Conservation (phyloP, 2,888 invertebrate genomes). For the Clivina fossor region DNA sequence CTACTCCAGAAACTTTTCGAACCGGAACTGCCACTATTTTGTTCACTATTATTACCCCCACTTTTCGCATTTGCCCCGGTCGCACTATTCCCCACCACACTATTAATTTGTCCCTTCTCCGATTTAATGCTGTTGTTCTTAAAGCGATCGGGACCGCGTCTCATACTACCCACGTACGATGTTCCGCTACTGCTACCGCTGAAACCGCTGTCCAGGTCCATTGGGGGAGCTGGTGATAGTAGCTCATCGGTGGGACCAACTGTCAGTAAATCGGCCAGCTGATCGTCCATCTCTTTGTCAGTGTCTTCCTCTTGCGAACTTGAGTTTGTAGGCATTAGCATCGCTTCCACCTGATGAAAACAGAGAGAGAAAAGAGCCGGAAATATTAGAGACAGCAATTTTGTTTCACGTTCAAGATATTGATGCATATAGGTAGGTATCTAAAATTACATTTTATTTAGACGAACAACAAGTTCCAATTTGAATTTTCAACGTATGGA, state of each 20-base stretch:
- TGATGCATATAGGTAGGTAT: no score
- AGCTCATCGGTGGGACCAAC: constrained; percentile 73
- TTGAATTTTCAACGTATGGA: no score
- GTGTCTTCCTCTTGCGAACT: constrained; percentile 61
- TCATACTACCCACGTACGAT: constrained; percentile 64
- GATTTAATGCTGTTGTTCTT: constrained; percentile 49
- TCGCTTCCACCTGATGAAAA: constrained; percentile 70
- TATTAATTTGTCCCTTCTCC: neutral
- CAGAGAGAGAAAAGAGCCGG: neutral
- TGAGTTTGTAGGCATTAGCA: constrained; percentile 85
- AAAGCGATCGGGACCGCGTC: constrained; percentile 50
- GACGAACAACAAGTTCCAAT: no score
- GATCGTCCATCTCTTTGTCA: constrained; percentile 62
- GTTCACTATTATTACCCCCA: neutral
- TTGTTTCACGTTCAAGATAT: no score
- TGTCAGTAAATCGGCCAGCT: constrained; percentile 66
- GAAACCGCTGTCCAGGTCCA: constrained; percentile 78
- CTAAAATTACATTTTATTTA: no score
- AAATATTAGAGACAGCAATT: neutral
- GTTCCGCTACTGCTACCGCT: constrained; percentile 75
- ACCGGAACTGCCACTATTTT: no score
- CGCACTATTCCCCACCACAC: constrained; percentile 3
- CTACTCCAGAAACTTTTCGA: constrained; percentile 67
- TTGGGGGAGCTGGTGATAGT: constrained; percentile 66
- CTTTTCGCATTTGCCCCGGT: neutral